phyloP scores from a whole-genome alignment of 35 echinoderm and acorn worm species.

The Hemicentrotus pulcherrimus region DNA sequence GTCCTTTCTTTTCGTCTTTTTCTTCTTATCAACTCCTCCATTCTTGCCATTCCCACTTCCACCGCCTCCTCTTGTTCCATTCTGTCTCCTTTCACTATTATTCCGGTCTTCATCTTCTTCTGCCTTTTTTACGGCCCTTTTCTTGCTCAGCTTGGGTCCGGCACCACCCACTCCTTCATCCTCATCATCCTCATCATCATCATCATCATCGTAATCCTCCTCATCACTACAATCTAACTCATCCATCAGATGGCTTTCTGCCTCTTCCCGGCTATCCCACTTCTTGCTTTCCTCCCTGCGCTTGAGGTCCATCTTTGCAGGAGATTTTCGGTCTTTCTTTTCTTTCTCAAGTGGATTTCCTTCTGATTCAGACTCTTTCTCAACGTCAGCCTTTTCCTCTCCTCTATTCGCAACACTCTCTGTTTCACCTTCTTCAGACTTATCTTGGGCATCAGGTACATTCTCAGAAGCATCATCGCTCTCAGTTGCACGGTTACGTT shows the following conservation, averaged over 20 bases:
- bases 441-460: neutral
- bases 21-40: neutral
- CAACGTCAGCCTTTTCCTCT: no score
- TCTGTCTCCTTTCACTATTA: neutral
- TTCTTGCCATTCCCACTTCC: neutral
- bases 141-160: constrained; percentile 21
- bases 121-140: constrained; percentile 22
- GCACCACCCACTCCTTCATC: neutral
- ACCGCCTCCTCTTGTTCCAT: constrained; percentile 48
- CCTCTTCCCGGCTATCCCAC: constrained; percentile 54
- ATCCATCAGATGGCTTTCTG: constrained; percentile 71
- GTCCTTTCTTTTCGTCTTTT: no score
- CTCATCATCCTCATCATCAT: constrained; percentile 7
- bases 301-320: neutral
- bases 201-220: constrained; percentile 54
- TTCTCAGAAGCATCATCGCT: constrained; percentile 15
- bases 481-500: neutral
- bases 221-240: constrained; percentile 58
- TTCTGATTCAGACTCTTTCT: no score
- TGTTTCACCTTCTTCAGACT: neutral
- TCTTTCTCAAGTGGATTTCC: neutral
- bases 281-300: constrained; percentile 41
- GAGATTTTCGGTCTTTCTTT: constrained; percentile 44
- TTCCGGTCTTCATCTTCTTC: neutral
- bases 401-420: neutral